Conservation (phyloP, 2,888 invertebrate genomes). For the Malthinus seriepunctatus region DNA sequence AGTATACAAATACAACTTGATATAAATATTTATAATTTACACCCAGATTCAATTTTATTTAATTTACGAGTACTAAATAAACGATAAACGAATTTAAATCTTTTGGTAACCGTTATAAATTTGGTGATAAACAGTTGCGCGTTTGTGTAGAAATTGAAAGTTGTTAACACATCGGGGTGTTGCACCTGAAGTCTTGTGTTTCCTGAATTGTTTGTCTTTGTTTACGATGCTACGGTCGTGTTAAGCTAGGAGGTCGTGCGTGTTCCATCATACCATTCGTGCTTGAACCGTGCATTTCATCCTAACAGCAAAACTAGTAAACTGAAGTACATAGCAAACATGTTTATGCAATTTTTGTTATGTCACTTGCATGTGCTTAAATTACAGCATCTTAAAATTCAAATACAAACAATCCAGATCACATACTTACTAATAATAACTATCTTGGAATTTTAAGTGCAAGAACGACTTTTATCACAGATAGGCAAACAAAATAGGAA, state of each 20-base stretch:
- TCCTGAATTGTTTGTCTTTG: conserved; percentile 37
- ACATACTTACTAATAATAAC: background rate
- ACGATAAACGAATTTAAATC: background rate
- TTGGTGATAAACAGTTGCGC: conserved; percentile 18
- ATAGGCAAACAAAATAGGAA: too few species aligned
- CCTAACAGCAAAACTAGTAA: conserved; percentile 1
- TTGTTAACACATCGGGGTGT: conserved; percentile 39
- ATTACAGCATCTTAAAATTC: conserved; percentile 2
- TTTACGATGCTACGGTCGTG: conserved; percentile 34
- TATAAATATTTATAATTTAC: too few species aligned
- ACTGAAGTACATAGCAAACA: conserved; percentile 12
- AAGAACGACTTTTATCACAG: background rate
- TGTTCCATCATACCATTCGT: conserved; percentile 40
- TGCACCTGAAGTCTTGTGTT: conserved; percentile 34
- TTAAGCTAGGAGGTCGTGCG: conserved; percentile 37
- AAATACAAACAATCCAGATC: background rate
- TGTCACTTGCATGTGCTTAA: conserved; percentile 3
- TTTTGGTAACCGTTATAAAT: background rate
- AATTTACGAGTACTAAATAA: too few species aligned
- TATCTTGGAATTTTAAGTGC: conserved; percentile 6
- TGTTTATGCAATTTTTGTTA: conserved; percentile 5
- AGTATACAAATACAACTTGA: background rate
- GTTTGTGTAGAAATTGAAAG: conserved; percentile 31
- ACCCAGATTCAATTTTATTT: too few species aligned
- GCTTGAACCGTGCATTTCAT: conserved; percentile 33